Evolutionary conservation across 1,140 invertebrate genomes (phyloP).

Genomic region (Tetraneura akinire): DNA sequence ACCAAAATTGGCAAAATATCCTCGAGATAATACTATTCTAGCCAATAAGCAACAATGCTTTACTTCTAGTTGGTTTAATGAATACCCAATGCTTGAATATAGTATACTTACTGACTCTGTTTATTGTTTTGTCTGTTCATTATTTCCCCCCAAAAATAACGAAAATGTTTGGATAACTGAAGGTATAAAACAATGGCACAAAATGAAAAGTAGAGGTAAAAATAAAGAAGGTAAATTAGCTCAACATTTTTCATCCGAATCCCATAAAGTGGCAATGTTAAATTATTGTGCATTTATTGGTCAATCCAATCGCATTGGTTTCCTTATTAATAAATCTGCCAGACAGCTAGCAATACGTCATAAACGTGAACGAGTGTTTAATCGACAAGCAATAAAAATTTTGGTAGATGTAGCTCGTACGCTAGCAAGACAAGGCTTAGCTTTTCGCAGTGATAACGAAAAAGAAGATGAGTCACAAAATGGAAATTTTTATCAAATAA

Average conservation of each 20-base stretch:
- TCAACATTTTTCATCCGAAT: conserved; percentile 15
- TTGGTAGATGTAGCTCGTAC: conserved; percentile 36
- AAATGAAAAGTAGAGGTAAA: conserved; percentile 31
- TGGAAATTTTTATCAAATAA: conserved; percentile 47
- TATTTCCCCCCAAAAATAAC: not conserved
- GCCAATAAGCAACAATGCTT: conserved; percentile 14
- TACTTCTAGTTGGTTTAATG: conserved; percentile 16
- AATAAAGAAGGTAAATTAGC: conserved; percentile 25
- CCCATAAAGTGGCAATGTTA: conserved; percentile 19
- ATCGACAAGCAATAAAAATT: conserved; percentile 27
- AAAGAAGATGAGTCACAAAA: not conserved
- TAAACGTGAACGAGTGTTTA: conserved; percentile 22
- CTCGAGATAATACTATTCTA: conserved; percentile 9
- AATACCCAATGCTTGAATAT: conserved; percentile 27
- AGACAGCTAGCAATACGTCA: conserved; percentile 5
- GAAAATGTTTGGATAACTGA: not conserved
- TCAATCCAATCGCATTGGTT: conserved; percentile 3
- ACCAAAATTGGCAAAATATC: conserved; percentile 24
- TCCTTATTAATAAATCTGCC: not conserved
- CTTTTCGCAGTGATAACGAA: conserved; percentile 11
- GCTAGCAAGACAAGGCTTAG: conserved; percentile 27
- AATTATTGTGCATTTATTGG: conserved; percentile 26
- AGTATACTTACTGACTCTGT: conserved; percentile 1
- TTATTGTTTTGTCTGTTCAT: conserved; percentile 22
- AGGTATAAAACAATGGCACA: not conserved